Percentiles rank a stretch among this genome's conserved stretches.
Conservation (phyloP, 2,888 invertebrate genomes). For the Euproctis similis region DNA sequence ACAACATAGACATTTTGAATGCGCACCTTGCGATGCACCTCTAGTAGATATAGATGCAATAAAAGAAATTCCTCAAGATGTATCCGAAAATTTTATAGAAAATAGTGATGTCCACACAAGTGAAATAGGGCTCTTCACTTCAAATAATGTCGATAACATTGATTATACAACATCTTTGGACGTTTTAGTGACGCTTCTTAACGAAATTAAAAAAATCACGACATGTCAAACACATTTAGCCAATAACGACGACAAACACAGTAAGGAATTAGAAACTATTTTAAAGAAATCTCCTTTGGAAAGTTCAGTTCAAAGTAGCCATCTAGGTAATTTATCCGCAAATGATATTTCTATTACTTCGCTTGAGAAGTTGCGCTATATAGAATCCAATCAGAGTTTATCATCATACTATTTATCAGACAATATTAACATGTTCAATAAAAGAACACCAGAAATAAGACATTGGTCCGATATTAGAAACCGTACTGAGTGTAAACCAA, state of each 20-base stretch:
- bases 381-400: constrained; percentile 38
- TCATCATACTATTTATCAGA: constrained; percentile 37
- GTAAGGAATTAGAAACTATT: constrained; percentile 31
- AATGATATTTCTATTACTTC: constrained; percentile 38
- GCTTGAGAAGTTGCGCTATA: constrained; percentile 34
- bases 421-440: constrained; percentile 4
- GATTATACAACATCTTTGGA: constrained; percentile 54
- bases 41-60: no score
- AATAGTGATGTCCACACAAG: neutral
- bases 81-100: neutral
- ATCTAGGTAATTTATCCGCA: constrained; percentile 12
- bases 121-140: no score
- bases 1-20: no score
- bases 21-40: no score
- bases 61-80: constrained; percentile 1
- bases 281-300: constrained; percentile 26
- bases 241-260: constrained; percentile 13
- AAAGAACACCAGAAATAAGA: constrained; percentile 4
- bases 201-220: constrained; percentile 62
- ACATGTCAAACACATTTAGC: constrained; percentile 40
- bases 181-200: constrained; percentile 53
- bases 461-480: constrained; percentile 3
- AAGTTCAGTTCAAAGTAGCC: constrained; percentile 16
- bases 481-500: constrained; percentile 10
- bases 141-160: constrained; percentile 19